Base-by-base conservation (phyloP, 2,797 vertebrate species). In the Smutsia temminckii region DNA sequence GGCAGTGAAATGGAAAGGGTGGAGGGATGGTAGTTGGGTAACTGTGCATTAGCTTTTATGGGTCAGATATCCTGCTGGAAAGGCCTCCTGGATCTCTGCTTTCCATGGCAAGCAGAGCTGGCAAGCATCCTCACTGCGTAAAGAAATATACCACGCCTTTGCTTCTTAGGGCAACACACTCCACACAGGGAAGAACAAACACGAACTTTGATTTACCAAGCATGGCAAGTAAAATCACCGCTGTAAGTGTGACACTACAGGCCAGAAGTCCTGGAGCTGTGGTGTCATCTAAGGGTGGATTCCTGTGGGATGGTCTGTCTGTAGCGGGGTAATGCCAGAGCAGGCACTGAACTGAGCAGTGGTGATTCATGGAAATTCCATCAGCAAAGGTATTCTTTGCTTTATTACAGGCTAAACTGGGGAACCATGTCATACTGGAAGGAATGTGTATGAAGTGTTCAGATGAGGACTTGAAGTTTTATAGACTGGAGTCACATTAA, bases 341-440 rank as follows among this genome's bases (percentile, higher is more conserved):
- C 32, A 29, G 85, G 74, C 37, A 57, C 13, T n/a, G 78, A 79
- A 71, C 29, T 32, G 12, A 77, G 61, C 75, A 91, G 79, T 10
- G 89, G 85, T 83, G 95, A 96, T 57, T 97, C 92, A 97, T 78
- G 93, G 93, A 95, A 96, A 96, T 87, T 94, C 85, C 32, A 2
- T 83, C 68, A 86, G 42, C 59, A 85, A 96, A 90, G 94, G 94
- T 89, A 74, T 59, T 96, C 66, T 94, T 89, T 84, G 57, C 79
- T 96, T 89, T 96, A 91, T 94, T 95, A 51, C 59, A 84, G 86
- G 66, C 78, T 87, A 69, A 89, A 64, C 21, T 16, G 37, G 29
- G 87, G 16, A 97, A 87, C 91, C 92, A 85, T 94, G 55, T 94
- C 87, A 95, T 85, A 85, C 92, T 96, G 95, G 89, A 97, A 97